phyloP scores from a whole-genome alignment of 2,888 invertebrate genomes.

The Choristoneura rosaceana region DNA sequence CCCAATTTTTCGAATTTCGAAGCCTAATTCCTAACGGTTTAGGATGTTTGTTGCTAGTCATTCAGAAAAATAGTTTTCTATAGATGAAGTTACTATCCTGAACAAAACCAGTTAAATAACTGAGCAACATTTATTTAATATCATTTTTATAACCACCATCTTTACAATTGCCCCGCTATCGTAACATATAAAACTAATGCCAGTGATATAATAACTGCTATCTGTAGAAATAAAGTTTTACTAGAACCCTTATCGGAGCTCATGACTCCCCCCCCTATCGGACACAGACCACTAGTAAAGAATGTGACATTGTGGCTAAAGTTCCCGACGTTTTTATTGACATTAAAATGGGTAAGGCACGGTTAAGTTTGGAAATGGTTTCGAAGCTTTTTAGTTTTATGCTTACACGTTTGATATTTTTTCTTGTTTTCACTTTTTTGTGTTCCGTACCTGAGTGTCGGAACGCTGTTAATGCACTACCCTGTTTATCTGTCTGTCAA shows the following conservation, averaged over 20 bases:
- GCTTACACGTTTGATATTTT: background rate
- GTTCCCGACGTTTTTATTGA: slow-evolving; percentile 9
- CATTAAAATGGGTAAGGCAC: background rate
- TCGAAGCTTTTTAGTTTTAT: background rate
- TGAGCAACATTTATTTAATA: background rate
- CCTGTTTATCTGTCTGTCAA: no score
- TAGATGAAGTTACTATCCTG: no score
- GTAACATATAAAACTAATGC: slow-evolving; percentile 23
- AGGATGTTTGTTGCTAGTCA: no score
- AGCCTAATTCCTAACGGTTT: no score
- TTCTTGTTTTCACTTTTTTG: background rate
- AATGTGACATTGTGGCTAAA: slow-evolving; percentile 5
- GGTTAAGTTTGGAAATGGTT: background rate
- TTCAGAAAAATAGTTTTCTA: no score
- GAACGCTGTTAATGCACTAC: no score
- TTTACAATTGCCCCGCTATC: background rate
- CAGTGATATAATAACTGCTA: slow-evolving; percentile 29
- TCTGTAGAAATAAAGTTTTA: slow-evolving; percentile 28
- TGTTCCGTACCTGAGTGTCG: background rate
- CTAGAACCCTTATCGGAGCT: slow-evolving; percentile 19
- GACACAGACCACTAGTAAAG: slow-evolving; percentile 12
- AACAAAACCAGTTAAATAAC: background rate
- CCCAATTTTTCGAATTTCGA: no score
- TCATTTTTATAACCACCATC: background rate
- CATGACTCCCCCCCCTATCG: background rate